phyloP scores from a whole-genome alignment of 2,888 invertebrate genomes.

The Harpalus rufipes region DNA sequence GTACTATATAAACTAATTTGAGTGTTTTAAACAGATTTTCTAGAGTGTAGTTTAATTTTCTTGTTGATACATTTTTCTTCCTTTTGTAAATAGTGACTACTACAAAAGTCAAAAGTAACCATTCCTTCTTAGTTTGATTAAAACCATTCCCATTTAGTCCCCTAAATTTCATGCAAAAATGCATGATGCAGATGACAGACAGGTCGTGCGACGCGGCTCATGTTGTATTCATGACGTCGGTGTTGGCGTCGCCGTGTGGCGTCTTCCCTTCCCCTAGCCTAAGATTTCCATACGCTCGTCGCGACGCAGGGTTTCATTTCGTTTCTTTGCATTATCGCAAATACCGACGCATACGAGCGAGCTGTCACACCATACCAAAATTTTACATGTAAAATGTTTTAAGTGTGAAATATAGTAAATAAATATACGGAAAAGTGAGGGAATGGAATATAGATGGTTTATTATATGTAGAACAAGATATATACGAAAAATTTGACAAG shows the following conservation, averaged over 20 bases:
- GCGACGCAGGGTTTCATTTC: conserved; percentile 51
- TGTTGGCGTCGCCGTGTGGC: conserved; percentile 8
- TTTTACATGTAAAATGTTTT: conserved; percentile 55
- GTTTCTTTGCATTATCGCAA: conserved; percentile 61
- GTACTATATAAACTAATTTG: too few species aligned
- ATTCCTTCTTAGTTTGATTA: not conserved
- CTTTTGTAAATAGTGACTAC: too few species aligned
- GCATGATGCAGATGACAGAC: conserved; percentile 61
- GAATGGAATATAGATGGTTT: not conserved
- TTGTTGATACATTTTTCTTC: not conserved
- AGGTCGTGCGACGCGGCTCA: conserved; percentile 40
- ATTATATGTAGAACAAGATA: not conserved
- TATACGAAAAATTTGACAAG: not conserved
- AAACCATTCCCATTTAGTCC: not conserved
- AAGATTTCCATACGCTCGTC: conserved; percentile 54
- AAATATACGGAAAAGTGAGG: conserved; percentile 8
- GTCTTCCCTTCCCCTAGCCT: conserved; percentile 7
- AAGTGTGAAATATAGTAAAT: conserved; percentile 45
- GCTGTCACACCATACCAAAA: not conserved
- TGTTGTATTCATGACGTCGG: conserved; percentile 52
- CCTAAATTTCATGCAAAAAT: conserved; percentile 27
- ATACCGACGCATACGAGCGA: conserved; percentile 33
- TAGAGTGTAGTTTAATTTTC: not conserved
- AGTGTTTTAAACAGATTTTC: too few species aligned
- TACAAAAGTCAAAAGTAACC: too few species aligned